These are phyloP conservation scores for Zoroaster sp. DNA, from an alignment of 53 echinoderm and acorn worm species.

Conservation along the genomic window DNA sequence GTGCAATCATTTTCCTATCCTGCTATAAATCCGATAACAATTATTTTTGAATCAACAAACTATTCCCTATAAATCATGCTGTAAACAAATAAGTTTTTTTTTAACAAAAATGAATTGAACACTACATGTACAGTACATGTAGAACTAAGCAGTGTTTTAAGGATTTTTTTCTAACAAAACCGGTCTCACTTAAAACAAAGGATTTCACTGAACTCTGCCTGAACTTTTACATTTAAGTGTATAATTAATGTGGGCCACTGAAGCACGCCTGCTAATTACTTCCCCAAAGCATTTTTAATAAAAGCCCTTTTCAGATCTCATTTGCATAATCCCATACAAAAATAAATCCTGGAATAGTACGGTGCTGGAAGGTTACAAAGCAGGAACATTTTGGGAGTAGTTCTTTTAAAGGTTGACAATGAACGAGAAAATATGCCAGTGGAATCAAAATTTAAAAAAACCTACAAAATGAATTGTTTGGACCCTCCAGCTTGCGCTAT, in stretches of 20 bases:
- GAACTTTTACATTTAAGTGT: neutral
- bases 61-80: no score
- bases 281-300: neutral
- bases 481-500: neutral
- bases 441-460: neutral
- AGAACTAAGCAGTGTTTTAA: no score
- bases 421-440: constrained; percentile 11
- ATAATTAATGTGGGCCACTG: neutral
- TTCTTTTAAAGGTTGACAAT: neutral
- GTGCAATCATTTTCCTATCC: no score
- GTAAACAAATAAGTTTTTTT: no score
- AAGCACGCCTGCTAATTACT: neutral
- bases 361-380: neutral
- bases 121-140: no score
- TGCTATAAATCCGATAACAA: no score
- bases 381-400: neutral
- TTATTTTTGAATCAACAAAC: no score
- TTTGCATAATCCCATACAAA: neutral
- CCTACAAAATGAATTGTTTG: neutral
- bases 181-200: no score
- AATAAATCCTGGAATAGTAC: neutral
- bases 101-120: no score
- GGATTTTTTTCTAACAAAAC: no score
- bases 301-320: neutral
- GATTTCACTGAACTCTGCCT: neutral